phyloP scores from a whole-genome alignment of 2,888 invertebrate species.

The Chalcis sispes region DNA sequence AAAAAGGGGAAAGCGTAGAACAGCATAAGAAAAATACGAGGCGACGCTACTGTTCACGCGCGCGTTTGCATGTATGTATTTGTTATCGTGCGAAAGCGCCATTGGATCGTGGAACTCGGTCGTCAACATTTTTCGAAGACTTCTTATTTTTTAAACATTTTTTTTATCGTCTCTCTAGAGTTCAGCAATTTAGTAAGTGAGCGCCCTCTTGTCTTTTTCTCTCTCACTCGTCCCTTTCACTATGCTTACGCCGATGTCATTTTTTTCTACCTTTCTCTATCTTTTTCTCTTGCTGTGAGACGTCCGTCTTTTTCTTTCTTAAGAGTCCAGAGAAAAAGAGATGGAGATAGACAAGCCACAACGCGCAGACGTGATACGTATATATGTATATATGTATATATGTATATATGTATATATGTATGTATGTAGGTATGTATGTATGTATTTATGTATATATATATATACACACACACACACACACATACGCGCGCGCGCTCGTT shows the following conservation, averaged over 20 bases:
- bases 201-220: slow-evolving; percentile 2
- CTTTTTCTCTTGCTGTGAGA: neutral
- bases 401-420: too few species aligned
- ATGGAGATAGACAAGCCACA: neutral
- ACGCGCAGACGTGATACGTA: neutral
- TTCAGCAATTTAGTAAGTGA: slow-evolving; percentile 10
- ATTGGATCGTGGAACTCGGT: slow-evolving; percentile 4
- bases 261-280: slow-evolving; percentile 26
- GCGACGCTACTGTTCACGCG: slow-evolving; percentile 5
- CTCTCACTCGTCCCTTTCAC: slow-evolving; percentile 43
- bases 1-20: neutral
- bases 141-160: neutral
- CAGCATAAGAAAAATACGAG: neutral
- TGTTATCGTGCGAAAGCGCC: slow-evolving; percentile 15
- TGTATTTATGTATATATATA: neutral
- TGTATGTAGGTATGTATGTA: neutral
- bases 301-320: too few species aligned
- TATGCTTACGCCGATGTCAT: slow-evolving; percentile 42
- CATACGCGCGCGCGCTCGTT: neutral
- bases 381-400: neutral
- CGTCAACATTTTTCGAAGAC: slow-evolving; percentile 14
- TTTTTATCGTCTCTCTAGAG: neutral
- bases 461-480: neutral
- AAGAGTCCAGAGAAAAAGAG: slow-evolving; percentile 21
- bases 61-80: neutral